Evolutionary conservation across 2,113 vertebrate species (phyloP).

Genomic region (Nibea albiflora): DNA sequence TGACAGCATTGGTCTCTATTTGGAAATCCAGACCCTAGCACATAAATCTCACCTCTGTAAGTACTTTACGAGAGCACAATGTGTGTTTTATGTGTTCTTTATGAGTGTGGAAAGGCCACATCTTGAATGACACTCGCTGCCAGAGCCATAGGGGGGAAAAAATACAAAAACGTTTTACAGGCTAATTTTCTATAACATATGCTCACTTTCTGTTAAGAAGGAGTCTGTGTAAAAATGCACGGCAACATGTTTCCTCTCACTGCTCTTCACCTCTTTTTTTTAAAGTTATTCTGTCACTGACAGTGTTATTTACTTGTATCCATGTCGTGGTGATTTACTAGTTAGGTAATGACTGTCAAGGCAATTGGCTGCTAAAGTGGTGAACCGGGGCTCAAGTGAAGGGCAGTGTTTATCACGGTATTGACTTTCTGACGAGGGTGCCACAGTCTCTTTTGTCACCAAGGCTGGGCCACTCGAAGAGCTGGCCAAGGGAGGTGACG

Average conservation of each 20-base stretch:
- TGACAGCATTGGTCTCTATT: conserved; percentile 71
- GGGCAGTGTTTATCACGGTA: conserved; percentile 79
- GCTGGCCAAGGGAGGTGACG: conserved; percentile 11
- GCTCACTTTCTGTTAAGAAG: conserved; percentile 67
- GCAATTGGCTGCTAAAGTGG: conserved; percentile 85
- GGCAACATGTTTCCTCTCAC: conserved; percentile 58
- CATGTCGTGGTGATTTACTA: conserved; percentile 85
- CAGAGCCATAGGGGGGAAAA: conserved; percentile 50
- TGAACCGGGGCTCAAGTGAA: conserved; percentile 79
- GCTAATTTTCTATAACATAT: conserved; percentile 79
- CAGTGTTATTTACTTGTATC: conserved; percentile 62
- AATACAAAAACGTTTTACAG: conserved; percentile 70
- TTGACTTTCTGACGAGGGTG: conserved; percentile 85
- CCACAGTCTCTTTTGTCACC: conserved; percentile 83
- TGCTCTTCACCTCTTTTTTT: conserved; percentile 46
- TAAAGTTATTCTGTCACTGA: conserved; percentile 53
- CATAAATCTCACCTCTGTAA: conserved; percentile 81
- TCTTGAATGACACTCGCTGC: conserved; percentile 80
- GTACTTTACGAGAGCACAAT: conserved; percentile 80
- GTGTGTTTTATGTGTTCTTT: conserved; percentile 85
- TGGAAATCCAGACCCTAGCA: conserved; percentile 66
- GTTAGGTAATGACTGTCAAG: conserved; percentile 89
- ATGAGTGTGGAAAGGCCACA: conserved; percentile 80
- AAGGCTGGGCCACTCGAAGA: conserved; percentile 50
- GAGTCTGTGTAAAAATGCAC: conserved; percentile 61